phyloP scores from a whole-genome alignment of 2,888 invertebrate genomes.

The Cerceris rybyensis region DNA sequence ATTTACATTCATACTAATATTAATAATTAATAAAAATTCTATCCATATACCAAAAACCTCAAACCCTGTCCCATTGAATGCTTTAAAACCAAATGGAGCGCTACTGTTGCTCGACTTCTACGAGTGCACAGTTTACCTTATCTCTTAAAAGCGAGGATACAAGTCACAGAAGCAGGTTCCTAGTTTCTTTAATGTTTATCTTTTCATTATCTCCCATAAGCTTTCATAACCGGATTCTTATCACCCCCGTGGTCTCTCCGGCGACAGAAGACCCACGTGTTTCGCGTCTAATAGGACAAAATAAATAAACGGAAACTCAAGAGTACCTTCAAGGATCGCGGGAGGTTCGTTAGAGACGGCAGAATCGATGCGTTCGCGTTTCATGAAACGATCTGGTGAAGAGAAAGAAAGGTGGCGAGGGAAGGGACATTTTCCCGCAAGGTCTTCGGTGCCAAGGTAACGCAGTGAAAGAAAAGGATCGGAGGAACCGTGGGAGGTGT shows the following conservation, averaged over 20 bases:
- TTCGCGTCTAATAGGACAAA: no score
- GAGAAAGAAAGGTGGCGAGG: background rate
- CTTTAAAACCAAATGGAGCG: background rate
- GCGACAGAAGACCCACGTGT: no score
- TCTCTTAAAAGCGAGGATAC: constrained; percentile 21
- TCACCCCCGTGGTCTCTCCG: no score
- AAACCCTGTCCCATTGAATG: no score
- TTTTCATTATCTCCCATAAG: constrained; percentile 30
- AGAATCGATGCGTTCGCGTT: background rate
- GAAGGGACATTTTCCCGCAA: constrained; percentile 9
- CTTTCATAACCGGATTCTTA: background rate
- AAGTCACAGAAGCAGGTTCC: constrained; percentile 1
- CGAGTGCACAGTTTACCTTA: constrained; percentile 24
- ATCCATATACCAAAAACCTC: no score
- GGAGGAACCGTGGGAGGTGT: constrained; percentile 42
- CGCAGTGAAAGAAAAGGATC: constrained; percentile 34
- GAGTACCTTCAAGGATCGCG: no score
- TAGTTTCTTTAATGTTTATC: constrained; percentile 31
- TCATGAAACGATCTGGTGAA: background rate
- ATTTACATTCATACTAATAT: no score
- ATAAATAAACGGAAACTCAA: no score
- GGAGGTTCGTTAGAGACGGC: background rate
- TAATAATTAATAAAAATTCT: no score
- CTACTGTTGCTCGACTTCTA: constrained; percentile 16
- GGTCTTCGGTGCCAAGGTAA: constrained; percentile 42